phyloP scores from a whole-genome alignment of 2,797 vertebrate genomes.

The Anguilla anguilla region DNA sequence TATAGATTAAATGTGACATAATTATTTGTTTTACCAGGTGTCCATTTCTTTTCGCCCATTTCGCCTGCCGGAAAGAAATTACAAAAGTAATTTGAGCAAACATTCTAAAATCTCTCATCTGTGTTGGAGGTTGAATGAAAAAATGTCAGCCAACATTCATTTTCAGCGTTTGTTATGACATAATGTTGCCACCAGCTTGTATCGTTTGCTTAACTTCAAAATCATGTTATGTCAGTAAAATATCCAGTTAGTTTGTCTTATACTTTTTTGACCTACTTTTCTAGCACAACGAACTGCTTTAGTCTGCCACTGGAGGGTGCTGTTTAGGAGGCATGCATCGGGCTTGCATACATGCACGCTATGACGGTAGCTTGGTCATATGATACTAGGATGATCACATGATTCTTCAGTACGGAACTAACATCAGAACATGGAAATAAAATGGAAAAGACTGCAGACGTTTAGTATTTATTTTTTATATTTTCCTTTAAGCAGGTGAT shows the following conservation, averaged over 20 bases:
- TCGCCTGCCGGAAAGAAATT: neutral
- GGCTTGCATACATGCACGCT: neutral
- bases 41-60: neutral
- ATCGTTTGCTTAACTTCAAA: neutral
- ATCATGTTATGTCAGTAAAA: neutral
- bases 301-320: neutral
- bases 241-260: neutral
- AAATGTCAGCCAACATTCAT: neutral
- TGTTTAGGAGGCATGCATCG: constrained; percentile 21
- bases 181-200: neutral
- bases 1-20: neutral
- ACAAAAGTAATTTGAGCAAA: neutral
- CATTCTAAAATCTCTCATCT: neutral
- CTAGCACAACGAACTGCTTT: constrained; percentile 18
- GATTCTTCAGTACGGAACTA: constrained; percentile 18
- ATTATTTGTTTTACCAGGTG: neutral
- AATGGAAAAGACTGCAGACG: neutral
- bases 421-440: neutral
- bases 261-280: constrained; percentile 37
- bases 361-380: constrained; percentile 27
- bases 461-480: neutral
- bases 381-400: constrained; percentile 41
- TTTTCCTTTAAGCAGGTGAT: neutral
- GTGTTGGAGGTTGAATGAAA: neutral
- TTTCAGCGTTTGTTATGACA: neutral